phyloP scores from a whole-genome alignment of 2,113 vertebrate species.

The Jaculus jaculus region DNA sequence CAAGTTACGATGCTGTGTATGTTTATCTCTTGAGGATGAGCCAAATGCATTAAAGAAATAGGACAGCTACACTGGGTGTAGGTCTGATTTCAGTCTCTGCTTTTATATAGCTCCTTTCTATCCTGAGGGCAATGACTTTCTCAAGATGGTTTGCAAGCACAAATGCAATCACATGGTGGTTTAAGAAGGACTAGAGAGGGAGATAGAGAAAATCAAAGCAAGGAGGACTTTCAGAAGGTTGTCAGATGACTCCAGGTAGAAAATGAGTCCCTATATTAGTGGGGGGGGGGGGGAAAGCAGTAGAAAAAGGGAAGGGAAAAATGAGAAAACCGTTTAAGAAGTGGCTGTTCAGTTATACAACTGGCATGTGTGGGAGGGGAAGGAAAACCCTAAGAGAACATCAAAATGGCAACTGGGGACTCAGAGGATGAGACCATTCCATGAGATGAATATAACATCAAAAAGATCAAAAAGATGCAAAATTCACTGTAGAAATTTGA shows the following conservation, averaged over 20 bases:
- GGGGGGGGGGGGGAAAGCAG: neutral
- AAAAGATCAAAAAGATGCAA: neutral
- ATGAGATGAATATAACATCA: neutral
- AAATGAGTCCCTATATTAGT: neutral
- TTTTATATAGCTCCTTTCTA: neutral
- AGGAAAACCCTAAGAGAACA: neutral
- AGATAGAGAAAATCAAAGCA: neutral
- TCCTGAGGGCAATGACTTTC: neutral
- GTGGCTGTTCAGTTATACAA: neutral
- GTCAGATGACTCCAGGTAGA: neutral
- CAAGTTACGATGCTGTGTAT: slow-evolving; percentile 52
- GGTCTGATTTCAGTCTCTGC: slow-evolving; percentile 13
- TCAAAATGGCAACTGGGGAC: neutral
- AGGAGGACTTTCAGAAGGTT: neutral
- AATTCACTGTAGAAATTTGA: neutral
- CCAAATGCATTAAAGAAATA: slow-evolving; percentile 44
- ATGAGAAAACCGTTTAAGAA: neutral
- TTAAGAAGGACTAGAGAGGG: neutral
- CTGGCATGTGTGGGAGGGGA: too few relatives aligned
- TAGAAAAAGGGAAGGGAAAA: too few relatives aligned
- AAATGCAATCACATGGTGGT: neutral
- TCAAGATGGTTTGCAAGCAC: neutral
- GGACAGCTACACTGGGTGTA: slow-evolving; percentile 23
- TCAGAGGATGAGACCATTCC: neutral
- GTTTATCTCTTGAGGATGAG: slow-evolving; percentile 60